A percentile compares a stretch with the other conserved stretches of the same genome.
Conservation (phyloP, 2,113 vertebrate genomes). For the Tachycineta bicolor region DNA sequence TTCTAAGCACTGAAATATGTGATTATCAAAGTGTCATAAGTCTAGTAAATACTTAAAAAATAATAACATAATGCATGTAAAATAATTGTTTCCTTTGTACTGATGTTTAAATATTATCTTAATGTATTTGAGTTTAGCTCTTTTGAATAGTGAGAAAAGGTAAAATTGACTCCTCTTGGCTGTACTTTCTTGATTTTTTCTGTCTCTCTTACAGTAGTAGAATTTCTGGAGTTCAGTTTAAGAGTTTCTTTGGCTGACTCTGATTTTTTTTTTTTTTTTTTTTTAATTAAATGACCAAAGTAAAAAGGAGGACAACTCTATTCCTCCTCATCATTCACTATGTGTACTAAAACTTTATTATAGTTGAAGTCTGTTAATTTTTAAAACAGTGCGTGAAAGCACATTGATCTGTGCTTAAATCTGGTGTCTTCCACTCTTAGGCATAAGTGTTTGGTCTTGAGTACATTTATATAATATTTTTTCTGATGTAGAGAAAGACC, state of each 20-base stretch:
- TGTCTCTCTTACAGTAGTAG: background rate
- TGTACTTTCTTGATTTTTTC: background rate
- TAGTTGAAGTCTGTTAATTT: background rate
- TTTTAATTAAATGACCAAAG: background rate
- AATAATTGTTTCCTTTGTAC: background rate
- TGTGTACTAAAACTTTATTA: background rate
- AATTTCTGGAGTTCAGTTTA: background rate
- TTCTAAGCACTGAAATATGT: background rate
- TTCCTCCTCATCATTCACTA: background rate
- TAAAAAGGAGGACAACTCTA: background rate
- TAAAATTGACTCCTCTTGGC: background rate
- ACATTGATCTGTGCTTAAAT: background rate
- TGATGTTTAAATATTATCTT: background rate
- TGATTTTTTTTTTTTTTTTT: background rate
- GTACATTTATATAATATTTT: background rate
- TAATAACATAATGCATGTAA: accelerated
- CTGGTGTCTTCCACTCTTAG: background rate
- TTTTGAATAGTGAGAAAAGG: background rate
- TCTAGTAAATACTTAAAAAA: background rate
- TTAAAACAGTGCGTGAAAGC: background rate
- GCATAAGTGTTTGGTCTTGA: background rate
- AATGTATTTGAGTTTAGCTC: background rate
- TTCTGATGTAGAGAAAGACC: background rate
- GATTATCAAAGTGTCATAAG: background rate
- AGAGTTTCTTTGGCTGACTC: background rate